Evolutionary conservation across 2,888 invertebrate genomes (phyloP).

Genomic region (Branchinecta sandiegonensis): DNA sequence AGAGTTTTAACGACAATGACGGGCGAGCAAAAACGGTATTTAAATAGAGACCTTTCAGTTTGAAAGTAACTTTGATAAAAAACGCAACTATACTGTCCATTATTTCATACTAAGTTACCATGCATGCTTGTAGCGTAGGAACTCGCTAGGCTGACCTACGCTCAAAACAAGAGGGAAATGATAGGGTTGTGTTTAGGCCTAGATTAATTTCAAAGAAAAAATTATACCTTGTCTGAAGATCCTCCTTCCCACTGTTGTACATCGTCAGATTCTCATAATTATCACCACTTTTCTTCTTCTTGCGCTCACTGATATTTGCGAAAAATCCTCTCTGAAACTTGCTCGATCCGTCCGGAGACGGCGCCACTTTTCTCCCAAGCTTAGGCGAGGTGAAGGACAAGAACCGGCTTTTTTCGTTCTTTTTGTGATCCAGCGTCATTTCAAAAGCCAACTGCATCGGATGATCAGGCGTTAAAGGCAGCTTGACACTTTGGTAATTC

Average conservation of each 20-base stretch:
- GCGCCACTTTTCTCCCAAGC: slow-evolving; percentile 20
- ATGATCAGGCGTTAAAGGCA: slow-evolving; percentile 26
- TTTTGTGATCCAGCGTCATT: slow-evolving; percentile 39
- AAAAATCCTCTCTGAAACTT: slow-evolving; percentile 7
- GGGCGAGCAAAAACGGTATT: too few species aligned
- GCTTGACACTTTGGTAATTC: slow-evolving; percentile 42
- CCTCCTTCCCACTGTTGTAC: not conserved
- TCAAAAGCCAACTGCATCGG: slow-evolving; percentile 41
- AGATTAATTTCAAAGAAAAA: too few species aligned
- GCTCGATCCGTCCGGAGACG: not conserved
- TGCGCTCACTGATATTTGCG: not conserved
- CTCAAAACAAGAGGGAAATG: too few species aligned
- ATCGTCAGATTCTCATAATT: not conserved
- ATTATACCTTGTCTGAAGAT: too few species aligned
- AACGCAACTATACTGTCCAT: too few species aligned
- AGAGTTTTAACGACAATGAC: too few species aligned
- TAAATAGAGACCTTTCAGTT: too few species aligned
- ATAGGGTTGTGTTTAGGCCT: too few species aligned
- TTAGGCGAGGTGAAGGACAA: slow-evolving; percentile 22
- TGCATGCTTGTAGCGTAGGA: too few species aligned
- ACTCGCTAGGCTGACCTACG: too few species aligned
- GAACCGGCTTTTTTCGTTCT: slow-evolving; percentile 16
- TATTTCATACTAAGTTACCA: too few species aligned
- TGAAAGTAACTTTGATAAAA: too few species aligned
- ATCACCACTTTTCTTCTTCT: not conserved